phyloP scores from a whole-genome alignment of 2,113 vertebrate species.

The Chaenogobius annularis region DNA sequence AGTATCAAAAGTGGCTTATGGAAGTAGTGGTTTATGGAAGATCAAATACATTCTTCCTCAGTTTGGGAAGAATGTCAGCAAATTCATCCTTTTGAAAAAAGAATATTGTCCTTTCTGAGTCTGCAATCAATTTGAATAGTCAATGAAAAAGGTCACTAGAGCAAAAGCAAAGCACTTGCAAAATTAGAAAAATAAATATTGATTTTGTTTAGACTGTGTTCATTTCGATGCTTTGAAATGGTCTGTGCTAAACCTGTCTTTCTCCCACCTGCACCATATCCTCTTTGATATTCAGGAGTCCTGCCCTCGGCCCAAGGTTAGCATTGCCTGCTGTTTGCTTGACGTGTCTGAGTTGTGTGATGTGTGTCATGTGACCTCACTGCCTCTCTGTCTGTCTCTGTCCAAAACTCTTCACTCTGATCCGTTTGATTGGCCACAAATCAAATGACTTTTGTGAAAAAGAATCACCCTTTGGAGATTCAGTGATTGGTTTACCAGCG shows the following conservation, averaged over 20 bases:
- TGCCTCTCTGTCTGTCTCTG: neutral
- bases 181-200: neutral
- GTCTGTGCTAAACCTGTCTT: slow-evolving; percentile 20
- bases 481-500: slow-evolving; percentile 20
- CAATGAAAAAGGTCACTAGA: neutral
- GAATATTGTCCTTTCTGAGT: neutral
- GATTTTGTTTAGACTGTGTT: neutral
- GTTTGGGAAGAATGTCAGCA: neutral
- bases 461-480: neutral
- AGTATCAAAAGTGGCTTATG: neutral
- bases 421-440: neutral
- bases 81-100: neutral
- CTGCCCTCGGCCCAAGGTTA: slow-evolving; percentile 69
- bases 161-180: too few relatives aligned
- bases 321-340: slow-evolving; percentile 39
- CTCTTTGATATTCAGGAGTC: slow-evolving; percentile 53
- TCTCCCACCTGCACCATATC: slow-evolving; percentile 23
- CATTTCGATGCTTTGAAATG: slow-evolving; percentile 21
- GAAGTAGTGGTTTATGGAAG: neutral
- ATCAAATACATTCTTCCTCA: neutral
- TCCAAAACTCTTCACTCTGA: neutral
- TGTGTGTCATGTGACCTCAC: slow-evolving; percentile 9
- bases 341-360: slow-evolving; percentile 26
- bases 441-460: neutral
- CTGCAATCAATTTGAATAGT: neutral